Conservation (phyloP, 1,140 invertebrate species). For the Leucophenga varia region DNA sequence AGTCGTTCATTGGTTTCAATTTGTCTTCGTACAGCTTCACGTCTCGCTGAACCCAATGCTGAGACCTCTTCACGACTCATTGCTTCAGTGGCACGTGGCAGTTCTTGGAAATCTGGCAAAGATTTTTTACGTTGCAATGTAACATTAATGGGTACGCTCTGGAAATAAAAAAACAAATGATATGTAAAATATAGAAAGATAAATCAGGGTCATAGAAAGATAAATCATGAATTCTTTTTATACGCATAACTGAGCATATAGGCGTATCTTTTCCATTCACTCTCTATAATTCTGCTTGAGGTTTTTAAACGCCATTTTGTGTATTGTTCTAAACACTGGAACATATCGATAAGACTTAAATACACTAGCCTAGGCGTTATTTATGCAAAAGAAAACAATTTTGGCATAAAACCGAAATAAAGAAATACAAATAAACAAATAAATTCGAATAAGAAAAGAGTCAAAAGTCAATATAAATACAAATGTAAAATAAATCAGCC, state of each 20-base stretch:
- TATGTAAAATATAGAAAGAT: no score
- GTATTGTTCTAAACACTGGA: no score
- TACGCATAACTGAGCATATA: background rate
- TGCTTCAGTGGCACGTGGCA: conserved; percentile 72
- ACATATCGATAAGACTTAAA: no score
- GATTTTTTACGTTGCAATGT: conserved; percentile 89
- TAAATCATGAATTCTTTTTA: no score
- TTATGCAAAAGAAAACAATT: no score
- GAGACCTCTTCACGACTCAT: conserved; percentile 96
- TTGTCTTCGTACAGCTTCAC: conserved; percentile 90
- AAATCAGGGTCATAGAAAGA: no score
- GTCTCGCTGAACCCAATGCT: conserved; percentile 83
- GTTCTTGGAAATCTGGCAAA: conserved; percentile 86
- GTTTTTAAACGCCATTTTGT: background rate
- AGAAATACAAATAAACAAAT: no score
- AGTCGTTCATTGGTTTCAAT: conserved; percentile 90
- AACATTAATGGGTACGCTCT: conserved; percentile 70
- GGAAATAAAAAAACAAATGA: conserved; percentile 27
- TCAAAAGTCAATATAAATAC: no score
- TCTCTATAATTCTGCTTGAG: background rate
- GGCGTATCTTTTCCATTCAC: background rate
- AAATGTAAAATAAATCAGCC: no score
- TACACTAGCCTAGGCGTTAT: no score
- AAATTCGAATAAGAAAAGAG: no score
- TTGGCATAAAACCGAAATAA: no score